Conservation (phyloP, 2,888 invertebrate species). For the Drosophila testacea region DNA sequence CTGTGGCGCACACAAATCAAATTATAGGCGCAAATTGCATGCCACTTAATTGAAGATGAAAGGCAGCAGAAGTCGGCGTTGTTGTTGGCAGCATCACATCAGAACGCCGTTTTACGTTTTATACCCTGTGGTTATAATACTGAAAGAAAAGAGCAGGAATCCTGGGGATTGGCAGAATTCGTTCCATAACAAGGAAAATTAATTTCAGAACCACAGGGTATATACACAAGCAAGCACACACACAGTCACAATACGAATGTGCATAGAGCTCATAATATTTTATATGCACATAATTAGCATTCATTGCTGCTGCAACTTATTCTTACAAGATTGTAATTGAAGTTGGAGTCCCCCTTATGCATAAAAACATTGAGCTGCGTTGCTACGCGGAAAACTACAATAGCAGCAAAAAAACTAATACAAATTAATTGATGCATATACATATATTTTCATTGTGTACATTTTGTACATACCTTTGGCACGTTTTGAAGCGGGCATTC, state of each 20-base stretch:
- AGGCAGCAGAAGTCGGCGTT: constrained; percentile 3
- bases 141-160: no score
- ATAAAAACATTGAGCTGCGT: constrained; percentile 3
- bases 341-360: constrained; percentile 11
- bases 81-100: constrained; percentile 37
- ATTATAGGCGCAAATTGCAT: constrained; percentile 43
- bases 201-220: no score
- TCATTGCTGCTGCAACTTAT: constrained; percentile 22
- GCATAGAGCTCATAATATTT: constrained; percentile 1
- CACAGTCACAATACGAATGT: not conserved
- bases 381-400: constrained; percentile 6
- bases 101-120: constrained; percentile 13
- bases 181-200: no score
- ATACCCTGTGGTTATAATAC: no score
- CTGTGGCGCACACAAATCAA: constrained; percentile 34
- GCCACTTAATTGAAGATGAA: constrained; percentile 43
- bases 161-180: no score
- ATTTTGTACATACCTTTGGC: constrained; percentile 40
- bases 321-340: constrained; percentile 24
- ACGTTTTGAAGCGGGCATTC: constrained; percentile 1
- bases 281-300: constrained; percentile 31
- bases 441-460: not conserved
- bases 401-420: constrained; percentile 3
- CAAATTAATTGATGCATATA: constrained; percentile 18
- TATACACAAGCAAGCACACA: not conserved